Base-by-base conservation (phyloP, 2,797 vertebrate genomes). In the Alosa sapidissima region DNA sequence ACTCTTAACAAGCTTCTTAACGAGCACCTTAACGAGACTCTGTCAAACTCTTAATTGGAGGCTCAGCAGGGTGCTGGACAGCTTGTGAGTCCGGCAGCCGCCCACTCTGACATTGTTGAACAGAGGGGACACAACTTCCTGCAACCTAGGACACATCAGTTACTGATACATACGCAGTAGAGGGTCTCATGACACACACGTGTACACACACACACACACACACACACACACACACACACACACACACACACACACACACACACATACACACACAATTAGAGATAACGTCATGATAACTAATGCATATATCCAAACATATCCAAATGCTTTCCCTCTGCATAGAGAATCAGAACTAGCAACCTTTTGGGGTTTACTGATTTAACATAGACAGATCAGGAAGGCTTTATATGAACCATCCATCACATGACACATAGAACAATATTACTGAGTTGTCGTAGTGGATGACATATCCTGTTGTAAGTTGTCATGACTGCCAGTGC, bases 21-120 rank as follows among this genome's bases (percentile, higher is more conserved):
- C 65, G 65, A 72, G 65, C 28, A 24, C 65, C 28, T 41, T 88
- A 88, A 87, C 88, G 87, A 90, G 85, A 75, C 83, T 82, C 62
- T 86, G 84, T 88, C 72, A 89, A 85, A 86, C 85, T 83, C 62
- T 83, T 90, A 89, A 90, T 89, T 90, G 88, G 86, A 86, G 86
- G 86, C 84, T 87, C 86, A 85, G 86, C 49, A 81, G 60, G 85
- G 85, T 86, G 60, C 21, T 60, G 54, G 51, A 21, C 45, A 65
- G 82, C 3, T 5, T 28, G 21, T 21, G 19, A 2, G 47, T 33
- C 28, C 33, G 10, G 65, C 11, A 28, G 65, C 28, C 28, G 13
- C 11, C 24, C 11, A 24, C 28, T 11, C 28, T 14, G 28, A 72
- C 28, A 72, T 72, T 41, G 16, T 33, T 72, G 65, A 65, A 24